Percentiles rank a stretch among this genome's conserved stretches.
Evolutionary conservation across 2,797 vertebrate species (phyloP).

Genomic region (Phalanger gymnotis): DNA sequence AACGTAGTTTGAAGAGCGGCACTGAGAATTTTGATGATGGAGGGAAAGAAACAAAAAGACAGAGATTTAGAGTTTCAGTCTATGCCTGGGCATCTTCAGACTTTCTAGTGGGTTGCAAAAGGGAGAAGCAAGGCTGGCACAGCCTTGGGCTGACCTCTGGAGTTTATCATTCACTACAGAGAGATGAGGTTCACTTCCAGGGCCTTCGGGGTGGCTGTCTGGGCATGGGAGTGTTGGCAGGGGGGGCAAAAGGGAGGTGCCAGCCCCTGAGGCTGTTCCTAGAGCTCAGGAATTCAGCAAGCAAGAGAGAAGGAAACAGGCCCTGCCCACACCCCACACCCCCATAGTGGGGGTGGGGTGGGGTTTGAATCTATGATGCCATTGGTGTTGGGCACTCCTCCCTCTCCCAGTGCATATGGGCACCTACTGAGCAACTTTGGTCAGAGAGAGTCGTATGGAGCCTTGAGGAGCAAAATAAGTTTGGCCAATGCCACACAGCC

Average conservation of each 20-base stretch:
- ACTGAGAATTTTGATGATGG: no score
- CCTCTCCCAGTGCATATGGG: not conserved
- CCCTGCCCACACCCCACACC: accelerated
- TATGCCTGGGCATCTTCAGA: not conserved
- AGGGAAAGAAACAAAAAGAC: not conserved
- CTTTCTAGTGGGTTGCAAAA: not conserved
- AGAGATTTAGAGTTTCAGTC: not conserved
- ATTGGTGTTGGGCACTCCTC: not conserved
- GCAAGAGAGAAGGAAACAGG: not conserved
- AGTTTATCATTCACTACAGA: not conserved
- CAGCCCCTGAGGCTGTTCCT: not conserved
- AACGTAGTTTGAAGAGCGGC: no score
- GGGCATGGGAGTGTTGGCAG: not conserved
- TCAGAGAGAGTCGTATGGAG: no score
- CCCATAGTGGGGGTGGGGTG: not conserved
- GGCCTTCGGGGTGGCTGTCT: not conserved
- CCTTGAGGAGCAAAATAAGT: not conserved
- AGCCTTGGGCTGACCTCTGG: not conserved
- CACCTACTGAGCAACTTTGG: no score
- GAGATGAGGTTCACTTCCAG: not conserved
- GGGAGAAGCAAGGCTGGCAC: not conserved
- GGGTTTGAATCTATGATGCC: not conserved
- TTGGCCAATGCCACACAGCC: not conserved
- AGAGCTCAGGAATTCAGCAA: not conserved
- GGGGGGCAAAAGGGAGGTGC: not conserved